Evolutionary conservation across 1,140 invertebrate genomes (phyloP).

Genomic region (Bacillus rossius): DNA sequence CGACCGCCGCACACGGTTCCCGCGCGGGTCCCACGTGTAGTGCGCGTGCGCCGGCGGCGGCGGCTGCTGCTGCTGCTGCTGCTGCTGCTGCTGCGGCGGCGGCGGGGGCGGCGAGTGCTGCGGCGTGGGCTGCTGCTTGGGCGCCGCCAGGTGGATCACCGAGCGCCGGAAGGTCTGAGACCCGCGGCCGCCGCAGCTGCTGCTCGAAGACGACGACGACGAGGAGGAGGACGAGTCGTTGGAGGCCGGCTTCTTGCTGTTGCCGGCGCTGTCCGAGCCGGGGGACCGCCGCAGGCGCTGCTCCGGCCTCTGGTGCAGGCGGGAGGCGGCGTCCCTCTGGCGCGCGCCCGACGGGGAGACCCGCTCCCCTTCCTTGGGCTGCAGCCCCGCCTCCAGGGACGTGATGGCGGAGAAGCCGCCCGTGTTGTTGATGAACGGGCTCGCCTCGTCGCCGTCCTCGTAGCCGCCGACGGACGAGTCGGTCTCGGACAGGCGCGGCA

Average conservation of each 20-base stretch:
- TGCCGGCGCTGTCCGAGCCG: constrained; percentile 33
- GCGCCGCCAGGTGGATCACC: constrained; percentile 18
- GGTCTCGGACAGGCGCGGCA: constrained; percentile 51
- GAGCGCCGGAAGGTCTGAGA: constrained; percentile 36
- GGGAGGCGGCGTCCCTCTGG: background rate
- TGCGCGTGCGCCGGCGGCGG: constrained; percentile 2
- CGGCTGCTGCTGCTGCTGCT: background rate
- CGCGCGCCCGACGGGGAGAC: constrained; percentile 39
- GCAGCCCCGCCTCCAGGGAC: constrained; percentile 18
- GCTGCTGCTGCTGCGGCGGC: constrained; percentile 30
- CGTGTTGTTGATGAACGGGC: constrained; percentile 18
- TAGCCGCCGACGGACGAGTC: constrained; percentile 52
- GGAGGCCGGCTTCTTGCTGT: constrained; percentile 40
- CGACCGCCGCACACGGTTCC: constrained; percentile 45
- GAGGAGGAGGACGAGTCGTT: constrained; percentile 42
- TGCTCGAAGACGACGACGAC: constrained; percentile 33
- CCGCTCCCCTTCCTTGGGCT: constrained; percentile 30
- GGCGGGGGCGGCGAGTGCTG: constrained; percentile 27
- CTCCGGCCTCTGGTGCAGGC: constrained; percentile 22
- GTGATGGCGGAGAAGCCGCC: constrained; percentile 22
- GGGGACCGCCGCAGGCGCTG: constrained; percentile 40
- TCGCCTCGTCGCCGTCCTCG: constrained; percentile 49
- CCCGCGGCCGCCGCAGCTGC: constrained; percentile 38
- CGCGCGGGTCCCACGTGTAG: constrained; percentile 13
- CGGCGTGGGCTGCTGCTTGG: constrained; percentile 33